phyloP scores from a whole-genome alignment of 35 echinoderm and acorn worm species.

The Heliocidaris tuberculata region DNA sequence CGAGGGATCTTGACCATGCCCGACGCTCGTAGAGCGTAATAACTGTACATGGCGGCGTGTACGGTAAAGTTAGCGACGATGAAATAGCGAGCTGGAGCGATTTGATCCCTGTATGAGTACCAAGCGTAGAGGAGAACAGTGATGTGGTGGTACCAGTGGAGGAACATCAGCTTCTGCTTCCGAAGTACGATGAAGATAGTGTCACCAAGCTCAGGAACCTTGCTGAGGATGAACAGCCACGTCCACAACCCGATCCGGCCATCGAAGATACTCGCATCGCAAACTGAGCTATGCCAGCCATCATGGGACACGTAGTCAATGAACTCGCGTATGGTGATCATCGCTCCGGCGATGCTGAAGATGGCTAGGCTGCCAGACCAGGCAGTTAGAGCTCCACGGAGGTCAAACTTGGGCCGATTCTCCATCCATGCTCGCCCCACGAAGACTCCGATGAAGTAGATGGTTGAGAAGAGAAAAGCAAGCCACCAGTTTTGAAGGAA shows the following conservation, averaged over 20 bases:
- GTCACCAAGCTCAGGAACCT: slow-evolving; percentile 92
- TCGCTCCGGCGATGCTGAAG: slow-evolving; percentile 81
- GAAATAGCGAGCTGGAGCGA: slow-evolving; percentile 92
- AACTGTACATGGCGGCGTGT: slow-evolving; percentile 95
- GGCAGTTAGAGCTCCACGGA: slow-evolving; percentile 60
- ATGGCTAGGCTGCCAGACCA: slow-evolving; percentile 72
- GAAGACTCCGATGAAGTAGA: slow-evolving; percentile 82
- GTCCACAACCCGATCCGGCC: slow-evolving; percentile 91
- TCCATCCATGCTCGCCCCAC: slow-evolving; percentile 84
- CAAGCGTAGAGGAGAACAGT: slow-evolving; percentile 94
- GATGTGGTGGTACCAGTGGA: slow-evolving; percentile 98
- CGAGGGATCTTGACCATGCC: slow-evolving; percentile 66
- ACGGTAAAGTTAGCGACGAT: slow-evolving; percentile 92
- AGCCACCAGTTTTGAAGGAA: slow-evolving; percentile 87
- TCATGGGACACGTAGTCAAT: slow-evolving; percentile 69
- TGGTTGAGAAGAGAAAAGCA: slow-evolving; percentile 64
- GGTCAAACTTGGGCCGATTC: slow-evolving; percentile 75
- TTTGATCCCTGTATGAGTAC: slow-evolving; percentile 86
- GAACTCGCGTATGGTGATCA: slow-evolving; percentile 70
- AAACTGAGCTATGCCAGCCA: slow-evolving; percentile 83
- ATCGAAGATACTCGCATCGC: slow-evolving; percentile 87
- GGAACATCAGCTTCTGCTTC: slow-evolving; percentile 92
- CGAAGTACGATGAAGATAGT: slow-evolving; percentile 91
- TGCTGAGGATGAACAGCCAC: slow-evolving; percentile 93
- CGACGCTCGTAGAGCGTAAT: slow-evolving; percentile 88